Evolutionary conservation across 2,888 invertebrate genomes (phyloP), one percentile per base, ranked within the genome.

Genomic region (Philereme vetulata): DNA sequence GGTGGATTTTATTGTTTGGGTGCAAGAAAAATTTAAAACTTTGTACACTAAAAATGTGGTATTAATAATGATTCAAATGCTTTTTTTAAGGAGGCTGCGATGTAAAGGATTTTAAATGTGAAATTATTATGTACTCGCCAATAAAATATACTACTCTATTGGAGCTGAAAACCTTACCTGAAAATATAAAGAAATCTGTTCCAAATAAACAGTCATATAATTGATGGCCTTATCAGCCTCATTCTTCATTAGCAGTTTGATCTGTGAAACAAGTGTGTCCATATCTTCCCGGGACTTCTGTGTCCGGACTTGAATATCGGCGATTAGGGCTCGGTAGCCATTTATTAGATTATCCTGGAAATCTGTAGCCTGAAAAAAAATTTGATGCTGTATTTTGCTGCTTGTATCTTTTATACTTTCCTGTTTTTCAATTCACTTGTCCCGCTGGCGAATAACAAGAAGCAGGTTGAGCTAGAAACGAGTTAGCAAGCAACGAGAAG

Each of bases 151-250:
- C 21, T 21, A 21, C 21, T 21, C 21, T 21, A 21, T 21, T 21
- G 2, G 21, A 21, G 21, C 2, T 21, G 1, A 21, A 21, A 1
- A 1, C 2, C 40, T 56, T 33, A 91, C 92, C 83, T 92, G 92
- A 71, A 91, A 92, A 66, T 92, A 92, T 56, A 92, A 70, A 0
- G 91, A 92, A 66, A 92, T 92, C 68, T 92, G 92, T 72, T 92
- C 92, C 51, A 92, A 80, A 65, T 92, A 92, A 4, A 92, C 88
- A 3, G 92, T 91, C 92, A 92, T 92, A 64, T 92, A 92, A 71
- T 91, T 92, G 33, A 91, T 91, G 1, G 92, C 90, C 66, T 92
- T 92, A 56, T 92, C 92, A 0, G 92, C 92, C 69, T 92, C 92
- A 53, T 92, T 92, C 64, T 92, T 92, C 92, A 92, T 92, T 33